Conservation (phyloP, 30 jellyfish, hydroid and myxozoan genomes). For the Catostylus mosaicus region DNA sequence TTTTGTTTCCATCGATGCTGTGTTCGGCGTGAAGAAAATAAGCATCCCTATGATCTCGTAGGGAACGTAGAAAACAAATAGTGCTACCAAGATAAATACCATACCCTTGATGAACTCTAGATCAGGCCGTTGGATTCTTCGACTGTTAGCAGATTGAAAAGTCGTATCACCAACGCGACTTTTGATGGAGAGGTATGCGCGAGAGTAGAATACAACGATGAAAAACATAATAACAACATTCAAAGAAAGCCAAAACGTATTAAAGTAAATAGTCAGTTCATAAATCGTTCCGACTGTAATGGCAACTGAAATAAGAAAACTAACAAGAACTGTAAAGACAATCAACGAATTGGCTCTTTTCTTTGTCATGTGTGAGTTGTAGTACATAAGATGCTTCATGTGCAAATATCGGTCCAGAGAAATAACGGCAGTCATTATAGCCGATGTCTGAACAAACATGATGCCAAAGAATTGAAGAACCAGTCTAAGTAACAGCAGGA, state of each 20-base stretch:
- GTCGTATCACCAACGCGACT: slow-evolving; percentile 1
- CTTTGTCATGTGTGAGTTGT: slow-evolving; percentile 29
- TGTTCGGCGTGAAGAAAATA: neutral
- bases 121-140: slow-evolving; percentile 16
- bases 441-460: slow-evolving; percentile 14
- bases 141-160: neutral
- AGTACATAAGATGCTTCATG: slow-evolving; percentile 32
- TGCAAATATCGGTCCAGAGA: slow-evolving; percentile 29
- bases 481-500: neutral
- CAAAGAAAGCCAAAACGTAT: slow-evolving; percentile 10
- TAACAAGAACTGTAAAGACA: neutral
- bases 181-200: slow-evolving; percentile 27
- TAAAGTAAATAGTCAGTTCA: neutral
- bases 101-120: slow-evolving; percentile 34
- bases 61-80: slow-evolving; percentile 30
- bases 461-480: slow-evolving; percentile 8
- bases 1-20: neutral
- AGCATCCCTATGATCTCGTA: slow-evolving; percentile 16
- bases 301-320: neutral
- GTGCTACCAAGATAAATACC: slow-evolving; percentile 28
- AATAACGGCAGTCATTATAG: slow-evolving; percentile 10
- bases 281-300: neutral
- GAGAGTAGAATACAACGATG: slow-evolving; percentile 23
- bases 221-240: slow-evolving; percentile 2
- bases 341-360: slow-evolving; percentile 19